phyloP scores from a whole-genome alignment of 2,888 invertebrate species.

The Acronicta leporina region DNA sequence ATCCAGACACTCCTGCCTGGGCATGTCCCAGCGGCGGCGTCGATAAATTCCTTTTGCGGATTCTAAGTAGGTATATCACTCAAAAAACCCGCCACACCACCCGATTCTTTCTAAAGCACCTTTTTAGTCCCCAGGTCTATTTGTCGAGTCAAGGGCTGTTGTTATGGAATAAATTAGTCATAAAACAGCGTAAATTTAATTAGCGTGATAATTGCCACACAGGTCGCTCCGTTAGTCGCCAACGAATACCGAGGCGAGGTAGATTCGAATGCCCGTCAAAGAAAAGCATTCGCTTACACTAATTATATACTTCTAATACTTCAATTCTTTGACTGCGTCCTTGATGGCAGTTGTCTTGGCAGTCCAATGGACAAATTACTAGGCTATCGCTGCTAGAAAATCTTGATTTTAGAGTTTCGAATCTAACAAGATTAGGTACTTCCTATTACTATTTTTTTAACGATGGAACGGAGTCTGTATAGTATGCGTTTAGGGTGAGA shows the following conservation, averaged over 20 bases:
- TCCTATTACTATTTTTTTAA: no score
- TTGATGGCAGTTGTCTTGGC: background rate
- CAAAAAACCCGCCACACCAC: background rate
- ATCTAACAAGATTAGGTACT: no score
- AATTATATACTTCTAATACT: slow-evolving; percentile 2
- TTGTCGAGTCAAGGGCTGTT: slow-evolving; percentile 61
- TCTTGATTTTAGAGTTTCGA: no score
- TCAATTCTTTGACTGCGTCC: background rate
- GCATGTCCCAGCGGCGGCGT: no score
- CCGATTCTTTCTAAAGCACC: slow-evolving; percentile 20
- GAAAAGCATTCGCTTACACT: slow-evolving; percentile 12
- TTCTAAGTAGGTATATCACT: no score
- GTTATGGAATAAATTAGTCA: slow-evolving; percentile 84
- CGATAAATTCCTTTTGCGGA: no score
- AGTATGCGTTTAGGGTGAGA: no score
- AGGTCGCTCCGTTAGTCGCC: slow-evolving; percentile 56
- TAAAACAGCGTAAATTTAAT: slow-evolving; percentile 81
- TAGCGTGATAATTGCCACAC: slow-evolving; percentile 79
- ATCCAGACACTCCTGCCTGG: no score
- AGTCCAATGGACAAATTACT: background rate
- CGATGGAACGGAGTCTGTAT: no score
- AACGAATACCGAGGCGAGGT: slow-evolving; percentile 53
- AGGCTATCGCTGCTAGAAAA: no score
- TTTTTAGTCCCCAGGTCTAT: slow-evolving; percentile 48
- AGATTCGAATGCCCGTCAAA: slow-evolving; percentile 15